Base-by-base conservation (phyloP, 2,113 vertebrate species). In the Syngnathoides biaculeatus region DNA sequence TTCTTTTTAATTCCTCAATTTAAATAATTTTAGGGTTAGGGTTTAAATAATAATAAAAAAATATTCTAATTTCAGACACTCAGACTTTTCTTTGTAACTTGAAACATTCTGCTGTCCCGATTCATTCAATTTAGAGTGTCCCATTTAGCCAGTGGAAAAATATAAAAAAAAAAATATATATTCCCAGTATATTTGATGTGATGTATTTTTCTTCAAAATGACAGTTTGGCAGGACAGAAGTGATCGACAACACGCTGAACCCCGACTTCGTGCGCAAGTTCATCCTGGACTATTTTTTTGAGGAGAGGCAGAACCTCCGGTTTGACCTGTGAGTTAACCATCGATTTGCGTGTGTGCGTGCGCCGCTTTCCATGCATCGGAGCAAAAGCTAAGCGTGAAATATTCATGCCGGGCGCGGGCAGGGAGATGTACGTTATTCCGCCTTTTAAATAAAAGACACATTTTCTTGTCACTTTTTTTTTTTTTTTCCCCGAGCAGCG, bases 261-360 rank as follows among this genome's bases (percentile, higher is more conserved):
- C 97, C 97, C 13, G 97, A 98, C 89, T 98, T 98, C 85, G 96
- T 98, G 75, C 94, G 94, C 79, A 98, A 98, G 84, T 98, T 98
- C 86, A 94, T 98, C 84, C 87, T 98, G 78, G 97, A 98, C 87
- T 98, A 98, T 82, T 98, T 98, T 86, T 98, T 98, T 76, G 97
- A 98, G 89, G 97, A 98, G 87, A 92, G 95, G 79, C 95, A 98
- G 85, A 98, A 98, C 78, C 93, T 98, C 24, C 94, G 97, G 68
- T 98, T 98, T 91, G 95, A 98, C 90, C 92, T 98, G 97, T 98
- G 90, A 96, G 96, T 96, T 74, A 58, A 73, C 62, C 20, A 26
- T 42, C 45, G 53, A 48, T 66, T 64, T 69, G 4, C 61, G 43
- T 67, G 55, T 38, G 3, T 48, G 42, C 58, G 45, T 53, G 13